phyloP scores from a whole-genome alignment of 2,113 vertebrate genomes.

The Cyanistes caeruleus region DNA sequence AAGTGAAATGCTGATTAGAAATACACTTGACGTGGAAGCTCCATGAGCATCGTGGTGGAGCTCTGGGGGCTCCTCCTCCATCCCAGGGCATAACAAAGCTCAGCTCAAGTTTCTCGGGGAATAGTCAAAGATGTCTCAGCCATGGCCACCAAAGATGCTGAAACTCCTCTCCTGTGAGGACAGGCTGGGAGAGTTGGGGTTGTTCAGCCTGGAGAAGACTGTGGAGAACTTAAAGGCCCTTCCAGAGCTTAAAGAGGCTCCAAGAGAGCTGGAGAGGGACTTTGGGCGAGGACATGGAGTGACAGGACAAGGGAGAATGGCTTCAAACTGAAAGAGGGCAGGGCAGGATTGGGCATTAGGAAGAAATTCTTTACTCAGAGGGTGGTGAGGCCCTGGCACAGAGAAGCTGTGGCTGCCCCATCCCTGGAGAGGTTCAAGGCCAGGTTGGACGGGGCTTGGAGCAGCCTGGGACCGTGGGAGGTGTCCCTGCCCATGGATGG shows the following conservation, averaged over 20 bases:
- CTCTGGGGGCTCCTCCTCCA: not conserved
- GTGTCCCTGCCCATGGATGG: not conserved
- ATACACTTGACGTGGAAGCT: not conserved
- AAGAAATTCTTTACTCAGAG: not conserved
- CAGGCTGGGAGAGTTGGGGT: not conserved
- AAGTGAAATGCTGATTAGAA: slow-evolving; percentile 36
- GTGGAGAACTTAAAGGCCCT: not conserved
- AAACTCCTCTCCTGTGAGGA: not conserved
- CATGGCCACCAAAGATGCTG: not conserved
- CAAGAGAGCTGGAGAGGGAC: not conserved
- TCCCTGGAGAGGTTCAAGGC: not conserved
- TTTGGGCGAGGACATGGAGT: not conserved
- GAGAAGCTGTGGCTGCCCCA: not conserved
- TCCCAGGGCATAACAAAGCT: not conserved
- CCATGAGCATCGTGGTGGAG: not conserved
- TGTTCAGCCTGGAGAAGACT: not conserved
- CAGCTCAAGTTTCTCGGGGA: not conserved
- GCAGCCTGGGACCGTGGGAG: fast-evolving
- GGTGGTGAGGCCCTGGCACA: not conserved
- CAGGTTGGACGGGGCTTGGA: not conserved
- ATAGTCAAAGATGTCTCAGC: not conserved
- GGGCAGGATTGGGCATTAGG: not conserved
- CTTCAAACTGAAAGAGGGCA: not conserved
- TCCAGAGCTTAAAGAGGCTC: not conserved
- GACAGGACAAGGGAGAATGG: not conserved